Percentiles rank a stretch among this genome's conserved stretches.
Evolutionary conservation across 2,113 vertebrate species (phyloP).

Genomic region (Centropristis striata): DNA sequence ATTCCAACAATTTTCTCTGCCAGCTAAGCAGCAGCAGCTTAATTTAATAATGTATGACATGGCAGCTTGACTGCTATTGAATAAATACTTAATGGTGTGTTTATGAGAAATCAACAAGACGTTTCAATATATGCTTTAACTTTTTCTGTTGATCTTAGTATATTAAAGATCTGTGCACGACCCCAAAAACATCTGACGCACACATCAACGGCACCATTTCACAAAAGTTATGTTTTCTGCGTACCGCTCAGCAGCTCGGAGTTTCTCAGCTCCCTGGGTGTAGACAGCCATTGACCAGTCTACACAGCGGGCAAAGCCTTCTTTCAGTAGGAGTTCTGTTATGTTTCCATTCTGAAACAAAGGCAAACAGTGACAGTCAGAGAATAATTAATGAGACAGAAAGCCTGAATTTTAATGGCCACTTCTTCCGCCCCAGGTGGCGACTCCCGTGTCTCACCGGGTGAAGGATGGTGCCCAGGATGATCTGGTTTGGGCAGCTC

Average conservation of each 20-base stretch:
- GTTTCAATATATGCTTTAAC: neutral
- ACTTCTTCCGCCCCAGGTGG: neutral
- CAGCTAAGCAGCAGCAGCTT: neutral
- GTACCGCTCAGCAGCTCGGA: conserved; percentile 93
- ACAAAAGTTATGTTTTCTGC: conserved; percentile 1
- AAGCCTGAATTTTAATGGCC: neutral
- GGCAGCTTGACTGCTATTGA: neutral
- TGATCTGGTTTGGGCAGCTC: conserved; percentile 97
- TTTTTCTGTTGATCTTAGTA: neutral
- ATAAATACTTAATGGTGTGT: neutral
- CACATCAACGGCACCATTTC: neutral
- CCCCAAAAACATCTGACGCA: neutral
- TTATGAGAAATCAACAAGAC: neutral
- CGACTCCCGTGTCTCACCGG: conserved; percentile 83
- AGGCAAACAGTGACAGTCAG: neutral
- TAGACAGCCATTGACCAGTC: conserved; percentile 99
- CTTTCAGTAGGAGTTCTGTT: conserved; percentile 94
- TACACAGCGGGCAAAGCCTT: conserved; percentile 97
- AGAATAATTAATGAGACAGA: neutral
- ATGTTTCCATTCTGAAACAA: conserved; percentile 94
- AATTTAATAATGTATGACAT: neutral
- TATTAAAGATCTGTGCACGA: neutral
- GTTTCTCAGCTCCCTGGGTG: conserved; percentile 95
- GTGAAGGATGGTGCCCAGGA: conserved; percentile 97
- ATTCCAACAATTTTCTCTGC: neutral